A percentile compares a stretch with the other conserved stretches of the same genome.
phyloP scores from a whole-genome alignment of 2,113 vertebrate species.

The Thalassarche chlororhynchos region DNA sequence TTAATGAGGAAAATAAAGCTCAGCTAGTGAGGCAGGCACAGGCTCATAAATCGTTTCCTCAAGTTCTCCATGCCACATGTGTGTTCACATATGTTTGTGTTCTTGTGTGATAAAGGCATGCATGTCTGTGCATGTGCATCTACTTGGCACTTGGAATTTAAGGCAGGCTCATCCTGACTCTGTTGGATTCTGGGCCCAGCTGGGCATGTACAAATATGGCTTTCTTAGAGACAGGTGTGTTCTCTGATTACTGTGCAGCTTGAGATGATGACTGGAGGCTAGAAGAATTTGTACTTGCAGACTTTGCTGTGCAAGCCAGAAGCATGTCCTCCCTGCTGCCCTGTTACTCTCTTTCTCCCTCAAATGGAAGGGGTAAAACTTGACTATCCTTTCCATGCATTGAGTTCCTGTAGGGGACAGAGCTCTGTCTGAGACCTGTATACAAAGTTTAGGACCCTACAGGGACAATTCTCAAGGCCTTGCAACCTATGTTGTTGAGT shows the following conservation, averaged over 20 bases:
- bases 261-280: neutral
- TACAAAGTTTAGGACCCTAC: neutral
- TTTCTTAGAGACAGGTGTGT: neutral
- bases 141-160: neutral
- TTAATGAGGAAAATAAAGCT: neutral
- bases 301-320: neutral
- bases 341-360: neutral
- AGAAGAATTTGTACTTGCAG: neutral
- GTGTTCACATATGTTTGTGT: neutral
- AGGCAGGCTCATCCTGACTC: neutral
- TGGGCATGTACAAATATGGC: neutral
- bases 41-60: neutral
- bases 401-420: neutral
- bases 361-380: neutral
- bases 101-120: neutral
- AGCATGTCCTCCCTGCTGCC: neutral
- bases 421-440: neutral
- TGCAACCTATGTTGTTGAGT: fast-evolving
- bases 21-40: neutral
- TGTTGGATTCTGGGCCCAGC: neutral
- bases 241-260: neutral
- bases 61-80: neutral
- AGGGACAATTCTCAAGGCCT: neutral
- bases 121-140: neutral
- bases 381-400: neutral